Evolutionary conservation across 2,888 invertebrate genomes (phyloP), one percentile per base, ranked within the genome.

Genomic region (Patella depressa): DNA sequence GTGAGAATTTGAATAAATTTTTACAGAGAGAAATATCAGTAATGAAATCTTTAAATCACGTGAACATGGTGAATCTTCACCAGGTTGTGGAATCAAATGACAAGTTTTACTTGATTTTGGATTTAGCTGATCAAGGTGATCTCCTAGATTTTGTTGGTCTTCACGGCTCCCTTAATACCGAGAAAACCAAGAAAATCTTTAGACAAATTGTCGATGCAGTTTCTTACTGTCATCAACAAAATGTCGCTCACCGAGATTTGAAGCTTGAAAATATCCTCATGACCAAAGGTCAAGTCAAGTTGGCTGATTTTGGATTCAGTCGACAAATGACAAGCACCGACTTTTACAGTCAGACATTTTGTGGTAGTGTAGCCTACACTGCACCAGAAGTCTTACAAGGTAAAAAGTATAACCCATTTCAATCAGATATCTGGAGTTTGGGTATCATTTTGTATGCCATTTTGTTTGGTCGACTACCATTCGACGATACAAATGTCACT

Each of bases 331-430:
- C 59, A 59, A 59, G n/a, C 59, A 59, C n/a, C 19, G 59, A 59
- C 19, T 19, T 59, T 59, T 59, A n/a, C 59, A 59, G 59, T 14
- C 59, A 59, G 59, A 59, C 59, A 59, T 59, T 59, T 19, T 59
- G 59, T 59, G 59, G 59, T 59, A 59, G 59, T 59, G 59, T 59
- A 59, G 59, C 59, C 19, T 59, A 59, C 59, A 59, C 59, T 59
- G 59, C 59, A n/a, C 59, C 59, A n/a, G 59, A 59, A 59, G 59
- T 59, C 59, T 59, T 59, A 59, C 59, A 59, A 19, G 59, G 59
- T n/a, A 59, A 59, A 19, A 59, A 59, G 59, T 59, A 59, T 19
- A 59, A 19, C 59, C 59, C 59, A 59, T 59, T 59, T 19, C 59
- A 59, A 19, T 14, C 59, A 15, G 59, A 59, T 59, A 19, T 59